Conservation (phyloP, 1,140 invertebrate genomes). For the Hycleus phaleratus region DNA sequence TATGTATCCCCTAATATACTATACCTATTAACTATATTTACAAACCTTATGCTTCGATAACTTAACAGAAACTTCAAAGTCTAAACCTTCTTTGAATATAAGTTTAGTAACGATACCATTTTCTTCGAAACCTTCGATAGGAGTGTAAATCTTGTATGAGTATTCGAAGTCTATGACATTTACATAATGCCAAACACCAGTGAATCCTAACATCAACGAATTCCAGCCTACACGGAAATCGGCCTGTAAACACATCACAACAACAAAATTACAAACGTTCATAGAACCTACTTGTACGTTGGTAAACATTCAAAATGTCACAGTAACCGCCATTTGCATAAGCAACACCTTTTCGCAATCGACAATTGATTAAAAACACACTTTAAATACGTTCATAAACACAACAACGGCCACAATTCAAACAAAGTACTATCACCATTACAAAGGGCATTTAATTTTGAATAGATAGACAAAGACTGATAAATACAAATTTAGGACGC, state of each 20-base stretch:
- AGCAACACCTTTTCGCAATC: too few species aligned
- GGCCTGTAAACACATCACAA: not conserved
- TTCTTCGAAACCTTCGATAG: constrained; percentile 62
- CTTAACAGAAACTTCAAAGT: constrained; percentile 59
- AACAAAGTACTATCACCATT: not conserved
- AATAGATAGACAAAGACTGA: too few species aligned
- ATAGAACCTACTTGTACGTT: too few species aligned
- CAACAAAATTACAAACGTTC: too few species aligned
- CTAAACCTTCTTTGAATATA: constrained; percentile 52
- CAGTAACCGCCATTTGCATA: too few species aligned
- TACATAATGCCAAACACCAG: constrained; percentile 65
- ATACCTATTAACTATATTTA: constrained; percentile 17
- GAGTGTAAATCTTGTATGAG: constrained; percentile 66
- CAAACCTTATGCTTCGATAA: constrained; percentile 57
- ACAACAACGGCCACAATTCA: not conserved
- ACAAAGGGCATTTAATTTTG: too few species aligned
- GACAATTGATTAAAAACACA: too few species aligned
- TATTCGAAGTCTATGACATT: constrained; percentile 65
- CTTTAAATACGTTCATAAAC: not conserved
- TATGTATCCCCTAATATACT: constrained; percentile 1
- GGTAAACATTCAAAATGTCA: too few species aligned
- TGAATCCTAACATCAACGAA: constrained; percentile 62
- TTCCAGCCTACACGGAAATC: constrained; percentile 69
- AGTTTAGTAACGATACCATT: constrained; percentile 65
- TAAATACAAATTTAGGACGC: too few species aligned